Evolutionary conservation across 2,888 invertebrate species (phyloP), one percentile per base, ranked within the genome.

Genomic region (Plebejus anna): DNA sequence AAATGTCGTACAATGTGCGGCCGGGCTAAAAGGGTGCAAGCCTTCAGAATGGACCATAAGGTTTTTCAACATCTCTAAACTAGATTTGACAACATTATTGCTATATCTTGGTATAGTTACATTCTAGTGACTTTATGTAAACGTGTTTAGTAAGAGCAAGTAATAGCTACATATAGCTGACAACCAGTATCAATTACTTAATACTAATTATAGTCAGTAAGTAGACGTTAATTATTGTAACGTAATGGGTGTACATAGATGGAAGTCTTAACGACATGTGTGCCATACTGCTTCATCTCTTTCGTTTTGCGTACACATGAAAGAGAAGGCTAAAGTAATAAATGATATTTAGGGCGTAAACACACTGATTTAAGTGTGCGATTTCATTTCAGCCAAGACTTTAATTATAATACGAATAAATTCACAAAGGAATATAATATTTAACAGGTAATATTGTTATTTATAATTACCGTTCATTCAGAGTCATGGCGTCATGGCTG

Each of bases 21-120:
- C 22, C 22, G 22, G 22, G 22, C 22, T 22, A 22, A 22, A 28
- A 59, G 9, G 59, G 59, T 32, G 61, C 28, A 61, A 11, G 4
- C 61, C 32, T 32, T 66, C 66, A 66, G 66, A 66, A 36, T 66
- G 66, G 66, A 66, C 66, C 32, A 66, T 66, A 66, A 66, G 66
- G 32, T 66, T 66, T 66, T 66, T 66, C 66, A 66, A 66, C 66
- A 13, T 55, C 16, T 55, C 13, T 66, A 32, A 11, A 36, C 32
- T 66, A 36, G 11, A 66, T 36, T 32, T 66, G 32, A 32, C 32
- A 66, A 66, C 66, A 66, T 66, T 66, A 36, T 66, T 66, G 66
- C 32, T 66, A 66, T 61, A 61, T 59, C 59, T 22, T 22, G 61
- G 32, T 36, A 66, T 16, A 66, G 66, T 3, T 61, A 61, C 61